Percentiles rank a stretch among this genome's conserved stretches.
Evolutionary conservation across 1,140 invertebrate species (phyloP).

Genomic region (Drosophila erecta): DNA sequence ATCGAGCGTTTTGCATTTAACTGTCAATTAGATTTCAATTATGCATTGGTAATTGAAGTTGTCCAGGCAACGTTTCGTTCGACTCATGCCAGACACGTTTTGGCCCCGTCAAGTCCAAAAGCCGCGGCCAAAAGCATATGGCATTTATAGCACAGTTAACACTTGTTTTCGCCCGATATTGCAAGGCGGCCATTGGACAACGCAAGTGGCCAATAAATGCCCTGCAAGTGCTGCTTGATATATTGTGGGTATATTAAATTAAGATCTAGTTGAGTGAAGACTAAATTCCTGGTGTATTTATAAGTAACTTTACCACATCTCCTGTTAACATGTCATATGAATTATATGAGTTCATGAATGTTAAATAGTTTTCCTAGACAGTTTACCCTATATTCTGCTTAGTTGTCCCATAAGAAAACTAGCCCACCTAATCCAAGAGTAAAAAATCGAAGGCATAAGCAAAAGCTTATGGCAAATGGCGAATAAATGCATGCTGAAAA

Average conservation of each 20-base stretch:
- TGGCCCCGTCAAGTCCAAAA: constrained; percentile 54
- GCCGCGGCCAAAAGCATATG: constrained; percentile 30
- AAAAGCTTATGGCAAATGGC: constrained; percentile 5
- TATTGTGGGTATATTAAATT: no score
- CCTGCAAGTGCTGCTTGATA: not conserved
- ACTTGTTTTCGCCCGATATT: constrained; percentile 53
- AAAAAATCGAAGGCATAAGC: constrained; percentile 2
- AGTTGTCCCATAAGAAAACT: not conserved
- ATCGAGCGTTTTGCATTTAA: constrained; percentile 66
- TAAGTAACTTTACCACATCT: no score
- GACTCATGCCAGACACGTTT: constrained; percentile 75
- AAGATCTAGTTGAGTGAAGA: not conserved
- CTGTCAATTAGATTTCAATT: constrained; percentile 83
- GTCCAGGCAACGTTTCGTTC: constrained; percentile 37
- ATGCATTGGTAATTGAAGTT: constrained; percentile 73
- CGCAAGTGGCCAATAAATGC: constrained; percentile 13
- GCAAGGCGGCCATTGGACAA: constrained; percentile 15
- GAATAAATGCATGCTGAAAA: constrained; percentile 9
- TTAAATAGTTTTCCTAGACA: no score
- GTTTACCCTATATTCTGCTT: no score
- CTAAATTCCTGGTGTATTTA: no score
- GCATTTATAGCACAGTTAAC: constrained; percentile 48
- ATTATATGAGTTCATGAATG: no score
- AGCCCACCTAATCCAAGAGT: not conserved
- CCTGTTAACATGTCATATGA: no score